Conservation (phyloP, 1,140 invertebrate genomes). For the Formica selysi region DNA sequence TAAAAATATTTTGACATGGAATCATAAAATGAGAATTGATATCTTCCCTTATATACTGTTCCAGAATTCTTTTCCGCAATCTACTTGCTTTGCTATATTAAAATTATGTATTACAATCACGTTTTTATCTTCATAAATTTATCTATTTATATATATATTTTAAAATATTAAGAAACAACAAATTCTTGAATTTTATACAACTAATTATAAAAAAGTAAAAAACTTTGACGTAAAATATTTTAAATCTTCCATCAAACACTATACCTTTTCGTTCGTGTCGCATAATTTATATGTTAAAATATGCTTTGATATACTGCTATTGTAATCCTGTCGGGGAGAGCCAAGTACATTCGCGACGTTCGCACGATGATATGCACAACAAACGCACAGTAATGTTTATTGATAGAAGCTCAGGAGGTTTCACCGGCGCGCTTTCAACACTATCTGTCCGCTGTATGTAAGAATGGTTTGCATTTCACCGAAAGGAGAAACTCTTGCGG, state of each 20-base stretch:
- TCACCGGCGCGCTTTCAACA: slow-evolving; percentile 75
- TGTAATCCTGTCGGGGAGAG: slow-evolving; percentile 3
- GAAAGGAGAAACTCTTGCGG: slow-evolving; percentile 73
- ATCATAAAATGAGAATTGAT: too few species aligned
- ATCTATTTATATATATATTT: not conserved
- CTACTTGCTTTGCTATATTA: too few species aligned
- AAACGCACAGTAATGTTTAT: slow-evolving; percentile 71
- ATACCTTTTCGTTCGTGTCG: not conserved
- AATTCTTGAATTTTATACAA: too few species aligned
- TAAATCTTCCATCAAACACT: not conserved
- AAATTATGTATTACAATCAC: not conserved
- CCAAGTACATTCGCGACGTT: not conserved
- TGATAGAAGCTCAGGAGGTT: slow-evolving; percentile 70
- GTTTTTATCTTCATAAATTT: not conserved
- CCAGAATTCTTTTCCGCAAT: too few species aligned
- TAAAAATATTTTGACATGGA: too few species aligned
- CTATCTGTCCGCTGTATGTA: slow-evolving; percentile 36
- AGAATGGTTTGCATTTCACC: slow-evolving; percentile 80
- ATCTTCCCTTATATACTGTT: too few species aligned
- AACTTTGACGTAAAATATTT: not conserved
- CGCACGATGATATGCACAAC: not conserved
- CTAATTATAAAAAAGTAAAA: not conserved
- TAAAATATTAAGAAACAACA: too few species aligned
- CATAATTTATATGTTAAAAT: slow-evolving; percentile 40
- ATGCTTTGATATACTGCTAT: slow-evolving; percentile 5